phyloP scores from a whole-genome alignment of 2,113 vertebrate species.

The Chaetodon auriga region DNA sequence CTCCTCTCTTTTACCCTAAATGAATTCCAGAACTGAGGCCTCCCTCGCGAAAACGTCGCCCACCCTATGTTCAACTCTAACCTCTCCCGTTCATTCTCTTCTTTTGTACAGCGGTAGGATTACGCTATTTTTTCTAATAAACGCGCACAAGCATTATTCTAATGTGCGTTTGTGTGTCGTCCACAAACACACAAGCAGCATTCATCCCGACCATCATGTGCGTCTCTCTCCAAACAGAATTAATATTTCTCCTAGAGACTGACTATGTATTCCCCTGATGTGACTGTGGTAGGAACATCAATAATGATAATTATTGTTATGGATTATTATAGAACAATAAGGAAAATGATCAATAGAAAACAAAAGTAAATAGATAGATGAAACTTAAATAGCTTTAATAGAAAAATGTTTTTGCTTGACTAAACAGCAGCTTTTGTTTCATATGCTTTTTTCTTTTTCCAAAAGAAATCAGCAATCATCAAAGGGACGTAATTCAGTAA shows the following conservation, averaged over 20 bases:
- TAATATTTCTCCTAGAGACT: not conserved
- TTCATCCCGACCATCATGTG: not conserved
- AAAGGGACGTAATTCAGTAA: not conserved
- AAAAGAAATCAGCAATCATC: not conserved
- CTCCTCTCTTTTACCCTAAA: slow-evolving; percentile 20
- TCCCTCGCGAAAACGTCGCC: not conserved
- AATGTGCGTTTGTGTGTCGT: not conserved
- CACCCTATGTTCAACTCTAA: slow-evolving; percentile 2
- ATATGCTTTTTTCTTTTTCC: not conserved
- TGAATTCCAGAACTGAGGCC: slow-evolving; percentile 53
- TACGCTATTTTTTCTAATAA: not conserved
- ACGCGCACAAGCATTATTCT: no score
- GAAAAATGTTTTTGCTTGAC: no score
- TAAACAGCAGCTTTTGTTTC: not conserved
- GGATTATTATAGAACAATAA: not conserved
- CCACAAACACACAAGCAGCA: not conserved
- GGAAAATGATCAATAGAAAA: not conserved
- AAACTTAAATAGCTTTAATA: not conserved
- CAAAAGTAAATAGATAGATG: not conserved
- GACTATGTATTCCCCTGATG: not conserved
- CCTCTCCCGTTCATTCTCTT: not conserved
- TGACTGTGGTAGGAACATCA: not conserved
- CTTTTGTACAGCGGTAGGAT: not conserved
- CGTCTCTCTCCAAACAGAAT: no score
- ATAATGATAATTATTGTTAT: not conserved